Evolutionary conservation across 1,140 invertebrate species (phyloP), one percentile per base, ranked within the genome.

Genomic region (Maconellicoccus hirsutus): DNA sequence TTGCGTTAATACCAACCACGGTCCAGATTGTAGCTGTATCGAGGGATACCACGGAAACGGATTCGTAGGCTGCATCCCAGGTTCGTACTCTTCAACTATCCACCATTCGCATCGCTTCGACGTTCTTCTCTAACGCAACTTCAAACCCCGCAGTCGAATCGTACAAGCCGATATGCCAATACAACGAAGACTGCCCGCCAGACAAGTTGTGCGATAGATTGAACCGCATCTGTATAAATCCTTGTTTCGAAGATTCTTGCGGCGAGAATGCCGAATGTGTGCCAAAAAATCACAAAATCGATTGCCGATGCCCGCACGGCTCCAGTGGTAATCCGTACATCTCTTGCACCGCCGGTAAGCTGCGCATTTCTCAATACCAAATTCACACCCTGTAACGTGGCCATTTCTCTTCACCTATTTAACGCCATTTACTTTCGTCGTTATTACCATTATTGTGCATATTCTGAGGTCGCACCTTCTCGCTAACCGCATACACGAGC

Each of bases 1-100:
- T 72, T 96, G 93, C 81, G 85, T 93, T 78, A 93, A 93, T 75
- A 87, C 87, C n/a, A 91, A 92, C 75, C 92, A 94, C 77, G 86
- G 85, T 72, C 86, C 89, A 1, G 89, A 92, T 73, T 95, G 93
- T 78, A 89, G 85, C 75, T 95, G 93, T 76, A 84, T 85, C 27
- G 87, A 92, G 78, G 91, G 90, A 70, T 93, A 85, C 77, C 86
- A 92, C 77, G 93, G 93, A 76, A 92, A 94, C 77, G 91, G 91
- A 76, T 90, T 88, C 75, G 83, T 89, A 22, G 85, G 86, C 74
- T 92, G 90, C 76, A 83, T 86, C 73, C 85, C 85, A 83, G 88
- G 89, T 92, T 85, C 83, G 73, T 73, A 33, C 29, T 12, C 29
- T 23, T 22, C 29, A n/a, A n/a, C n/a, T n/a, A n/a, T 33, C 29